These are phyloP conservation scores for Gambelia wislizenii DNA, from an alignment of 2,797 vertebrate species.

Conservation along the genomic window DNA sequence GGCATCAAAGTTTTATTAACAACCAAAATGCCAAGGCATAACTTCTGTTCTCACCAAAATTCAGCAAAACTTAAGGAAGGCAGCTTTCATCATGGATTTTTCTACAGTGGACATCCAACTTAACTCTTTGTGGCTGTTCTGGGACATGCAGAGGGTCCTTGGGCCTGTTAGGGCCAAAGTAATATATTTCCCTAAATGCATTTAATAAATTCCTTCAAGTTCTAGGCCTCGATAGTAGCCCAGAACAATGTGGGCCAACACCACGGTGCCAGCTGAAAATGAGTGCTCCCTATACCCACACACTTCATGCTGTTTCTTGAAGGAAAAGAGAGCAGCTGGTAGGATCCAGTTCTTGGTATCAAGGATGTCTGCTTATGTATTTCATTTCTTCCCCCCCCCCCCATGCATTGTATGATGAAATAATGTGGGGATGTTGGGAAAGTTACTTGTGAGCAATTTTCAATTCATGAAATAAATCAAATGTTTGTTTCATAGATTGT, in stretches of 20 bases:
- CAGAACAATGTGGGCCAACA: too few species aligned
- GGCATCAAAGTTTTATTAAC: background rate
- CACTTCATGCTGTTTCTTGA: background rate
- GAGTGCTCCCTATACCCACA: background rate
- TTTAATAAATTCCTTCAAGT: background rate
- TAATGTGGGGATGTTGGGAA: background rate
- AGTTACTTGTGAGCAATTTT: background rate
- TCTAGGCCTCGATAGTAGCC: background rate
- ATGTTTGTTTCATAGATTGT: conserved; percentile 27
- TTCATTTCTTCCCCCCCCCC: background rate
- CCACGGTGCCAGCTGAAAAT: background rate
- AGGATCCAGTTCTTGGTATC: background rate
- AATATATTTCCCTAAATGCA: background rate
- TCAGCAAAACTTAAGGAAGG: background rate
- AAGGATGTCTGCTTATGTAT: background rate
- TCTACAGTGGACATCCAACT: background rate
- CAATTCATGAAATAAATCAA: background rate
- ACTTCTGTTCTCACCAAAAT: background rate
- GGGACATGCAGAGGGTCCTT: background rate
- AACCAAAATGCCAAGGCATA: background rate
- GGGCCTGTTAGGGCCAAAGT: background rate
- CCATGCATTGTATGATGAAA: background rate
- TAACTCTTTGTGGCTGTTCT: background rate
- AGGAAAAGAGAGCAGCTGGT: background rate
- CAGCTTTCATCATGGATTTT: background rate